Evolutionary conservation across 2,797 vertebrate genomes (phyloP).

Genomic region (Falco rusticolus): DNA sequence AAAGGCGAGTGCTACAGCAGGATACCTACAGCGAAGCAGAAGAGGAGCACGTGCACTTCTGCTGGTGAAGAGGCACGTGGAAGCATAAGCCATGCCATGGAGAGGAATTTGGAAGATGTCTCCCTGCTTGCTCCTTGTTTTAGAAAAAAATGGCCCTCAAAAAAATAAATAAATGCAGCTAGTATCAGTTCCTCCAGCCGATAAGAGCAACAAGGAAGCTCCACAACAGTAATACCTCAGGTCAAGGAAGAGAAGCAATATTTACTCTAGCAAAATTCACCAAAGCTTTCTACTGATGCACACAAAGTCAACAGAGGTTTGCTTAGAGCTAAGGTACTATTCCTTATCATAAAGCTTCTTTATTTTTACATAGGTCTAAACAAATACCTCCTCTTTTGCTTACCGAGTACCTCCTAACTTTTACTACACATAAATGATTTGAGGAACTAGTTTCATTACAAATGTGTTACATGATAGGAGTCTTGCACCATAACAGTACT

Average conservation of each 20-base stretch:
- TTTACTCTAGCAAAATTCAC: not conserved
- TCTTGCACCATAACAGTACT: not conserved
- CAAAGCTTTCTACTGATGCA: not conserved
- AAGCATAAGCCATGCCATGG: not conserved
- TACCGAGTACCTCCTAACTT: not conserved
- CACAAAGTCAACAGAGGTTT: not conserved
- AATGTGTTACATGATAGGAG: not conserved
- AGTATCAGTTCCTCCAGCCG: not conserved
- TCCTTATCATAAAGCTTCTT: not conserved
- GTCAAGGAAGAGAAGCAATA: not conserved
- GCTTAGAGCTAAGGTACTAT: not conserved
- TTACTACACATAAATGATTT: not conserved
- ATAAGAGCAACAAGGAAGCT: not conserved
- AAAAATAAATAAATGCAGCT: not conserved
- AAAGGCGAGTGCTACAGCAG: not conserved
- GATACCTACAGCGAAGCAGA: not conserved
- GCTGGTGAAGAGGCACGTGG: not conserved
- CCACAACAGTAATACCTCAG: not conserved
- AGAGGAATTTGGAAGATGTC: not conserved
- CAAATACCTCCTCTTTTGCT: not conserved
- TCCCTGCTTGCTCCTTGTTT: not conserved
- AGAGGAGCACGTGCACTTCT: accelerated
- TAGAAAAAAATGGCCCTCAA: not conserved
- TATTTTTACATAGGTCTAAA: not conserved
- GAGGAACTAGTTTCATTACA: not conserved